Conservation (phyloP, 2,113 vertebrate genomes). For the Tyrannus savana region DNA sequence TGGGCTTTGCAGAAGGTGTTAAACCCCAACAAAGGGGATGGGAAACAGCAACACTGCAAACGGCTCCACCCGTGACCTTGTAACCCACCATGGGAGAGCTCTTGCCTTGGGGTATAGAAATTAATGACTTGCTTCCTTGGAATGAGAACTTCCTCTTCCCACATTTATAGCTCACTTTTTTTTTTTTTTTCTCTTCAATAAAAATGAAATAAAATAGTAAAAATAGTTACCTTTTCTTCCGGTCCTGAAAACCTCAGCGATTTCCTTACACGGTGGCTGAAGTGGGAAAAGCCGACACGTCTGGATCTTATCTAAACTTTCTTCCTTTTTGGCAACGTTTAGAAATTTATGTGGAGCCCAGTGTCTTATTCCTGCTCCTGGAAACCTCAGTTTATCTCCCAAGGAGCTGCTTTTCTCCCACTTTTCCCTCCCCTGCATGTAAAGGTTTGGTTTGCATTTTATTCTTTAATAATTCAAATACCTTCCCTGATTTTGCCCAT, state of each 20-base stretch:
- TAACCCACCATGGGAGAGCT: neutral
- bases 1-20: conserved; percentile 19
- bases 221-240: neutral
- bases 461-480: neutral
- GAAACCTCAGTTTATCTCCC: neutral
- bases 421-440: neutral
- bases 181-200: neutral
- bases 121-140: neutral
- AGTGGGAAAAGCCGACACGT: neutral
- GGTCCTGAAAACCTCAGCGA: neutral
- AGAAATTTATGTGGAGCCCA: neutral
- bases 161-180: neutral
- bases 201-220: neutral
- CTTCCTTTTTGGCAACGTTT: neutral
- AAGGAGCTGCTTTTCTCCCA: neutral
- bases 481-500: neutral
- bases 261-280: neutral
- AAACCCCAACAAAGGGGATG: neutral
- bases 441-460: neutral
- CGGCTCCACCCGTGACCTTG: neutral
- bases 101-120: neutral
- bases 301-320: neutral
- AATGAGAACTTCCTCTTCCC: neutral
- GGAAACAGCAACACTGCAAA: neutral
- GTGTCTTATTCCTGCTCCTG: neutral